Base-by-base conservation (phyloP, 2,113 vertebrate species). In the Pelmatolapia mariae region DNA sequence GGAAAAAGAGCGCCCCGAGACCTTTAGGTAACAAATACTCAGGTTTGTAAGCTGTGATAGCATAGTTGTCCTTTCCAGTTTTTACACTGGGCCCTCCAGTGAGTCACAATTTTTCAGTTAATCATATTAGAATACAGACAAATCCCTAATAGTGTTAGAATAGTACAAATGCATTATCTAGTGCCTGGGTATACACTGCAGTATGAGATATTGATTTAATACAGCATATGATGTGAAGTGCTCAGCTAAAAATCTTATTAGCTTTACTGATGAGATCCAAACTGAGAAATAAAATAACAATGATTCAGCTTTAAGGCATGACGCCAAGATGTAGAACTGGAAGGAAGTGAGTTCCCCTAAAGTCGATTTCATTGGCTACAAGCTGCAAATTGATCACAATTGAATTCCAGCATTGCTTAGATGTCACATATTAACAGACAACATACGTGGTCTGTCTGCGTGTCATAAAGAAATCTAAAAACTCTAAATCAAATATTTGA, bases 131-230 rank as follows among this genome's bases (percentile, higher is more conserved):
- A 33, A n/a, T 50, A 22, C 29, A 83, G 43, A 18, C 18, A 47
- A 76, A 79, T 40, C 63, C 18, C 73, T 86, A 81, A 93, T 87
- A 57, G 84, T 9, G 26, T 83, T 88, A 19, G 81, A 81, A 87
- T 90, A 22, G 43, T 24, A 54, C 61, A 81, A 26, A 81, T 86
- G 81, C 78, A 89, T 91, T 36, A 87, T 52, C 76, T 38, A 7
- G 26, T 81, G 43, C 11, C 79, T 81, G 68, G 61, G 15, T 86
- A 68, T 59, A 81, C 19, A 76, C 7, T 76, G 24, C 45, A 52
- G 26, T 56, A 63, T 43, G 18, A 79, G 80, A 81, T 31, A 45
- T 92, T 56, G 78, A 87, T 84, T 89, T 47, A 57, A 15, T 40
- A 10, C 29, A 59, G 79, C 15, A 47, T 38, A 84, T 61, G 79